Evolutionary conservation across 2,888 invertebrate species (phyloP), one percentile per base, ranked within the genome.

Genomic region (Pyrochroa serraticornis): DNA sequence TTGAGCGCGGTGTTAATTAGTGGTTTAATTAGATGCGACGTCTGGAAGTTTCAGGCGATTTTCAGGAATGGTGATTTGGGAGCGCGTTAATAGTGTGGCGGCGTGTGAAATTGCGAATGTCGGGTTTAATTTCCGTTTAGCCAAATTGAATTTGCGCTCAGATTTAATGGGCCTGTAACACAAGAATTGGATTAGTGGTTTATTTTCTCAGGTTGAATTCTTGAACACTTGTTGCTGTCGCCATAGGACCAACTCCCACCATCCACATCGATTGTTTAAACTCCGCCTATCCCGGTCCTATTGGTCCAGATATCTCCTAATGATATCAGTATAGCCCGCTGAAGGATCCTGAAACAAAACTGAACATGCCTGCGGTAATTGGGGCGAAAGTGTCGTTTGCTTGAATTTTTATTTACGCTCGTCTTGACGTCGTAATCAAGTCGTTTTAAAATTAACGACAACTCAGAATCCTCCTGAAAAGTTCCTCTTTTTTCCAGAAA

Each of bases 211-310:
- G 49, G 59, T 49, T 63, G 50, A 61, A 62, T 67, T 65, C 62
- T 66, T 63, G 52, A 65, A 68, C 73, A 77, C 75, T 74, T 75
- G 76, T 77, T 76, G 75, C 75, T 70, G 65, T 63, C 72, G 73
- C 74, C 75, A 73, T 76, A 60, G 64, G 68, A 71, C 66, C 62
- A 39, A 65, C 70, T 71, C 73, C 73, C 67, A 70, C 70, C 64
- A 60, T 58, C 34, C 50, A 62, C 73, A 73, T 74, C 71, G 75
- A 76, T 76, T 77, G 76, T 75, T 69, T 71, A 72, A 73, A 74
- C 75, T 67, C 74, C 76, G 76, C 77, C 76, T 72, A 68, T 69
- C 34, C 61, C 33, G 41, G 58, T 66, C 65, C 69, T 65, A 75
- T 75, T 75, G 75, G 75, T 67, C 62, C 68, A 66, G 68, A 72